Evolutionary conservation across 2,888 invertebrate genomes (phyloP).

Genomic region (Apodemia duryi): DNA sequence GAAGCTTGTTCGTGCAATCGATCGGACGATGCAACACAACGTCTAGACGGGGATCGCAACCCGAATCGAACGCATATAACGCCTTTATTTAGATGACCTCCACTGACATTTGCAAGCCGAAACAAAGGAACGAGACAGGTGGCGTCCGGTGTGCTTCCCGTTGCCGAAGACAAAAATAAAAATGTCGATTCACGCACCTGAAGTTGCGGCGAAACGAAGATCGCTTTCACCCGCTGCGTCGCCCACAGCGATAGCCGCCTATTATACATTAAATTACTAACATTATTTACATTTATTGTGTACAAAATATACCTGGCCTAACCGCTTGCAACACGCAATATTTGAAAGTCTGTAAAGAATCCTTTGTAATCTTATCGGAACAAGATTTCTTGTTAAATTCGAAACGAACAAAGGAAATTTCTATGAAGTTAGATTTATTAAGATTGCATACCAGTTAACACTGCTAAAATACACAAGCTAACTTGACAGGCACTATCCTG

Average conservation of each 20-base stretch:
- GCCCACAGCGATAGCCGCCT: constrained; percentile 45
- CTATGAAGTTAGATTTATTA: neutral
- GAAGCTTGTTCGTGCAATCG: constrained; percentile 73
- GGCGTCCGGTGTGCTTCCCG: constrained; percentile 55
- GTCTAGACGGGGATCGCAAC: constrained; percentile 73
- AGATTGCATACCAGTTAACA: neutral
- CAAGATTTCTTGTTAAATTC: neutral
- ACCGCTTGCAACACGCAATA: constrained; percentile 48
- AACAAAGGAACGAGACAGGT: constrained; percentile 76
- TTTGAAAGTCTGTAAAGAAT: constrained; percentile 40
- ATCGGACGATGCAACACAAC: constrained; percentile 74
- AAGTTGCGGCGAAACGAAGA: constrained; percentile 43
- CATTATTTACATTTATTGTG: constrained; percentile 47
- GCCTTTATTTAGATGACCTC: constrained; percentile 78
- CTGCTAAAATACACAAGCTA: too few relatives aligned
- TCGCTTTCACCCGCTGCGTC: constrained; percentile 65
- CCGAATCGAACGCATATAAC: constrained; percentile 65
- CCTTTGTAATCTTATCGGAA: neutral
- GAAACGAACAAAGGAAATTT: constrained; percentile 1
- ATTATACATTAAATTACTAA: constrained; percentile 45
- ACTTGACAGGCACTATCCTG: too few relatives aligned
- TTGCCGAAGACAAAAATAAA: constrained; percentile 62
- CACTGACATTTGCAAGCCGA: constrained; percentile 72
- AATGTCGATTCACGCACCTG: constrained; percentile 54
- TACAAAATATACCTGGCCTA: neutral